Conservation (phyloP, 2,113 vertebrate genomes). For the Acrocephalus kingi region DNA sequence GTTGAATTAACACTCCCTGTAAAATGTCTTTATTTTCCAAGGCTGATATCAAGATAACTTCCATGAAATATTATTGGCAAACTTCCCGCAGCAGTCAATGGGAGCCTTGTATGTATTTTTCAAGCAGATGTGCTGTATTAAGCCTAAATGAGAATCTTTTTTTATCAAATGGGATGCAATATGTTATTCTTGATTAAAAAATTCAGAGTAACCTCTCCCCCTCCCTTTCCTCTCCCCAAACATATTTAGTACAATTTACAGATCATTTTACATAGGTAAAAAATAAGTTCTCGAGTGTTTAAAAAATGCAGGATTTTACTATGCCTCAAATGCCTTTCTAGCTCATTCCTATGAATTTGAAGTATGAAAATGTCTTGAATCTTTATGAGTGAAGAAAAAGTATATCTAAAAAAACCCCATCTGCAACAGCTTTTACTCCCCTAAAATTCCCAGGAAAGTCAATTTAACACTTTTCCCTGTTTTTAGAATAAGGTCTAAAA, state of each 20-base stretch:
- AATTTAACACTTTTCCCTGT: background rate
- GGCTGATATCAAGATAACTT: slow-evolving; percentile 29
- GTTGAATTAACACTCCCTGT: background rate
- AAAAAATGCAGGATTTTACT: background rate
- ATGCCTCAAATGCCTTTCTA: background rate
- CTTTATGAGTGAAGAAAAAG: background rate
- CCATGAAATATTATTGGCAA: slow-evolving; percentile 51
- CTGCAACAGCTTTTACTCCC: background rate
- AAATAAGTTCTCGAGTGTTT: background rate
- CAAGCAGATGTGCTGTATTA: slow-evolving; percentile 49
- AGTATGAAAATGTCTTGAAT: background rate
- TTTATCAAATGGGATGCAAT: slow-evolving; percentile 5
- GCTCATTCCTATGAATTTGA: background rate
- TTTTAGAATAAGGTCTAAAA: background rate
- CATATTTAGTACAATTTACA: background rate
- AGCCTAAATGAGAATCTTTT: slow-evolving; percentile 25
- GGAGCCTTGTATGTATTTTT: slow-evolving; percentile 49
- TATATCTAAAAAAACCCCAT: background rate
- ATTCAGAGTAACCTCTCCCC: background rate
- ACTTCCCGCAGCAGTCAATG: slow-evolving; percentile 20
- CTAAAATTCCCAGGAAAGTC: background rate
- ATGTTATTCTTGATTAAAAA: slow-evolving; percentile 18
- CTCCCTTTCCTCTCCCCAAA: background rate
- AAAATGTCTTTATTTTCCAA: background rate
- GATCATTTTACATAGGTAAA: background rate